phyloP scores from a whole-genome alignment of 2,888 invertebrate species.

The Polymixis flavicincta region DNA sequence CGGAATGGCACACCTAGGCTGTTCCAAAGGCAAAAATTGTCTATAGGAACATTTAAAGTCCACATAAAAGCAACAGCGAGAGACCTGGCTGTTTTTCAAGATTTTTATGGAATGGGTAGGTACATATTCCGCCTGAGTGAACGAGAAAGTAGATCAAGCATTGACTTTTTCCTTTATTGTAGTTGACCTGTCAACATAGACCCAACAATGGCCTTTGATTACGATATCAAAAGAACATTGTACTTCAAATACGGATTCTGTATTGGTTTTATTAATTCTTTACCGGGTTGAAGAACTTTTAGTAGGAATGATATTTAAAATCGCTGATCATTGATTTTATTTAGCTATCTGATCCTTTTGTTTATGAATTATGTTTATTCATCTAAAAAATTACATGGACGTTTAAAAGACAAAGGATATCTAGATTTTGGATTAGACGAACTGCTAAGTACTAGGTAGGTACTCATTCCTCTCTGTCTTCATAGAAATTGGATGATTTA shows the following conservation, averaged over 20 bases:
- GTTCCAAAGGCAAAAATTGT: background rate
- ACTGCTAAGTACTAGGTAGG: background rate
- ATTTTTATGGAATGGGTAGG: background rate
- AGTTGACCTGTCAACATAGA: slow-evolving; percentile 22
- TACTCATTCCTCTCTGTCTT: background rate
- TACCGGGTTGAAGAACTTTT: slow-evolving; percentile 6
- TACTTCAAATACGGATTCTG: slow-evolving; percentile 26
- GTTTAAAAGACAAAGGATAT: background rate
- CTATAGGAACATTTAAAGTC: background rate
- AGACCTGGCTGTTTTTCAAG: background rate
- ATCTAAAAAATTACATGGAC: background rate
- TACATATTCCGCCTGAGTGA: slow-evolving; percentile 10
- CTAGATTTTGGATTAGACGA: background rate
- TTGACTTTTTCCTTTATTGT: slow-evolving; percentile 30
- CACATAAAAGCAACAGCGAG: background rate
- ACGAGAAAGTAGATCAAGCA: slow-evolving; percentile 23
- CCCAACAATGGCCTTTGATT: slow-evolving; percentile 41
- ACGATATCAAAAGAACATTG: slow-evolving; percentile 31
- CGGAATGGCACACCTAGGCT: too few species aligned
- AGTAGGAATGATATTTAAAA: slow-evolving; percentile 1
- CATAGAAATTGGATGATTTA: too few species aligned
- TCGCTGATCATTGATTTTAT: background rate
- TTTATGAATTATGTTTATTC: background rate
- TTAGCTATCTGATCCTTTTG: background rate
- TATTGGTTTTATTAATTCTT: slow-evolving; percentile 25